Evolutionary conservation across 2,113 vertebrate species (phyloP).

Genomic region (Archilochus colubris): DNA sequence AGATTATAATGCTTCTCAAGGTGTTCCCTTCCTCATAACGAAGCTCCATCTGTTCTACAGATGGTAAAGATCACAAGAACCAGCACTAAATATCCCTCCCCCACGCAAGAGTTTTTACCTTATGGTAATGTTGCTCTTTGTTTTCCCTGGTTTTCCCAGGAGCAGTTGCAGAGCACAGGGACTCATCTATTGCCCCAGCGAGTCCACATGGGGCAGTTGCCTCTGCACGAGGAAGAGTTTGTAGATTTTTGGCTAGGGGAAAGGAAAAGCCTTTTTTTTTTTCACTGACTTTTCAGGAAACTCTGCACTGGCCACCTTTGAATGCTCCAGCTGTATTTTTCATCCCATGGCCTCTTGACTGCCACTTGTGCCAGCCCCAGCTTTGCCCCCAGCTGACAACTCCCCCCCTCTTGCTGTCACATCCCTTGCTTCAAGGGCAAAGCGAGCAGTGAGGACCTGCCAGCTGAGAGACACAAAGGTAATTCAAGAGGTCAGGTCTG

Average conservation of each 20-base stretch:
- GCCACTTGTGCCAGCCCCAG: neutral
- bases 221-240: neutral
- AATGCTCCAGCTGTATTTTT: neutral
- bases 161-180: neutral
- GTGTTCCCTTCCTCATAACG: constrained; percentile 69
- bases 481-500: neutral
- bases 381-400: neutral
- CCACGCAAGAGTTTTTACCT: constrained; percentile 53
- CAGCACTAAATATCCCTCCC: constrained; percentile 67
- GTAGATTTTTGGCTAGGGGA: neutral
- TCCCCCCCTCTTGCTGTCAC: neutral
- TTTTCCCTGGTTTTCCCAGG: constrained; percentile 46
- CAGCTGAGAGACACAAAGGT: neutral
- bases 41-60: constrained; percentile 73
- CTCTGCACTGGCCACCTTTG: neutral
- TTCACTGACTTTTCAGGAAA: neutral
- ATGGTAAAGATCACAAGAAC: constrained; percentile 72
- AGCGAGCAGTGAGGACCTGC: neutral
- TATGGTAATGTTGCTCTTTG: constrained; percentile 55
- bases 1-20: constrained; percentile 69
- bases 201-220: neutral
- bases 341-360: neutral
- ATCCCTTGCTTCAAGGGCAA: neutral
- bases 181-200: neutral
- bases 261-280: neutral